phyloP scores from a whole-genome alignment of 2,797 vertebrate species.

The Adelosebastes latens region DNA sequence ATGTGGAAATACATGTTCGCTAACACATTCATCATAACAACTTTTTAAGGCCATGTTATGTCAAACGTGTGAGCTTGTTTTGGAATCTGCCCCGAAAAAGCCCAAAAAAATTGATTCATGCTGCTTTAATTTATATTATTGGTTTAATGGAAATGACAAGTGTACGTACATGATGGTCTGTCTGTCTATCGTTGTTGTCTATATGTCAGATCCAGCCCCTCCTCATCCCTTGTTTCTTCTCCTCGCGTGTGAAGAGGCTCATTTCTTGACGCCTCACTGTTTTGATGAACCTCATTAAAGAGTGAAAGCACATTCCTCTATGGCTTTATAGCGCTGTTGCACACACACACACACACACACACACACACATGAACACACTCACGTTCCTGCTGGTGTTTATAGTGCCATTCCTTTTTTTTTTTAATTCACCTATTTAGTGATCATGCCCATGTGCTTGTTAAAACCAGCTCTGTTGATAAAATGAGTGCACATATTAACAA shows the following conservation, averaged over 20 bases:
- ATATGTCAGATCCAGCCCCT: background rate
- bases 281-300: slow-evolving; percentile 69
- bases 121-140: background rate
- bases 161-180: too few relatives aligned
- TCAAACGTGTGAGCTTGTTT: background rate
- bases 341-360: slow-evolving; percentile 2
- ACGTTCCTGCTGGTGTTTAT: slow-evolving; percentile 50
- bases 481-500: slow-evolving; percentile 29
- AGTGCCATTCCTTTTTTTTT: slow-evolving; percentile 25
- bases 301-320: slow-evolving; percentile 57
- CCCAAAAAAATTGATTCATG: background rate
- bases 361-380: slow-evolving; percentile 8
- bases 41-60: too few relatives aligned
- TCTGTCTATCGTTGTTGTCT: background rate
- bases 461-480: slow-evolving; percentile 54
- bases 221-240: background rate
- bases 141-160: background rate
- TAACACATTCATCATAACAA: too few relatives aligned
- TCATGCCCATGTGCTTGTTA: slow-evolving; percentile 70
- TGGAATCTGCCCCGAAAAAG: background rate
- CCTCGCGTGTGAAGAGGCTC: slow-evolving; percentile 64
- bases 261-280: slow-evolving; percentile 39
- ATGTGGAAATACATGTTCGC: background rate
- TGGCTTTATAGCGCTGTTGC: slow-evolving; percentile 45
- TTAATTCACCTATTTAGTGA: slow-evolving; percentile 50